Base-by-base conservation (phyloP, 2,113 vertebrate species). In the Noturus placidus region DNA sequence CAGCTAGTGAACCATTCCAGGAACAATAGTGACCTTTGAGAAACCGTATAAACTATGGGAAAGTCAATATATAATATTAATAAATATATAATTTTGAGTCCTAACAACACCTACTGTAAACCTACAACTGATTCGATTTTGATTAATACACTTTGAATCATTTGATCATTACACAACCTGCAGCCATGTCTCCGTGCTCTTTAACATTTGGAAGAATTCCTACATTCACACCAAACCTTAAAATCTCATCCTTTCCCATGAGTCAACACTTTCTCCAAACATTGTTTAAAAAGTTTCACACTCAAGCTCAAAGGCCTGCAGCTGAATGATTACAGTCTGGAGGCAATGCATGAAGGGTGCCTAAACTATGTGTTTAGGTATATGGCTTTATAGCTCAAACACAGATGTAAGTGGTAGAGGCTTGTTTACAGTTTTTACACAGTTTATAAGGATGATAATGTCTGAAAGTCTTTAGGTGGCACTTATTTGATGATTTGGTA, bases 371-470 rank as follows among this genome's bases (percentile, higher is more conserved):
- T 72, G 85, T 87, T 88, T 87, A 50, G 77, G 65, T 80, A 50
- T 69, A 65, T 91, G 89, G 61, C 88, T 90, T 89, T 90, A 89
- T 93, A 94, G 94, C 93, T 92, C 91, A 93, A 95, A 95, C 93
- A 94, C 91, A 92, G 92, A 90, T 92, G 90, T 90, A 54, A 87
- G 89, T 89, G 82, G 81, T 89, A 7, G 50, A 91, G 84, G 85
- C 88, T 85, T 78, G 85, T 92, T 92, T 92, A 90, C 90, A 85
- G 20, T 35, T 61, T 52, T 6, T 81, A 1, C 85, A 89, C 89
- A 89, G 42, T 87, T 80, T 88, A 86, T 65, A 79, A 4, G 38
- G 33, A 42, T 85, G 54, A 5, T 42, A 59, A 76, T 85, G 22
- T 61, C 33, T n/a, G 3, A 74, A 85, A 72, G 19, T 56, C 67